These are phyloP conservation scores for Dendrolimus houi DNA, from an alignment of 2,888 invertebrate species.

Conservation along the genomic window DNA sequence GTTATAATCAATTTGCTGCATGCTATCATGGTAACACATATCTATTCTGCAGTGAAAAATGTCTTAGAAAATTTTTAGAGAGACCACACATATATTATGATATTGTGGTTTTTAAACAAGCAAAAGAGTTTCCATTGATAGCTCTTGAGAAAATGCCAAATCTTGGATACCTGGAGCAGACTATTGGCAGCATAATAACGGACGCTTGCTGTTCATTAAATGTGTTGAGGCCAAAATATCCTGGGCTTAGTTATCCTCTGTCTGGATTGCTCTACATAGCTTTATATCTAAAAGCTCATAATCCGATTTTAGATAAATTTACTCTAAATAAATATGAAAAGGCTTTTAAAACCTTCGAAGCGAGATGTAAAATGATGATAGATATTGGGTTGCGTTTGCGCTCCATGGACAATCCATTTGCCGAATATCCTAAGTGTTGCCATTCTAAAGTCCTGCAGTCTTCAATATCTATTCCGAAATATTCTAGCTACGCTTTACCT, in stretches of 20 bases:
- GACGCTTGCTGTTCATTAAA: constrained; percentile 71
- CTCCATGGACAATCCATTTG: constrained; percentile 73
- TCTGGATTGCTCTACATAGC: constrained; percentile 76
- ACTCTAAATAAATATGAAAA: constrained; percentile 44
- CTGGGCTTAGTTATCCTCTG: constrained; percentile 63
- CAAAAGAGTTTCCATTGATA: constrained; percentile 48
- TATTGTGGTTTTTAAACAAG: constrained; percentile 53
- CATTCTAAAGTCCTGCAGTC: constrained; percentile 10
- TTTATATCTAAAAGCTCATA: constrained; percentile 73
- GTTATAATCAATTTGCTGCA: constrained; percentile 58
- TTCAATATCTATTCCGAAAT: constrained; percentile 21
- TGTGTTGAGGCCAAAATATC: constrained; percentile 76
- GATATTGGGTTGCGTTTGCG: constrained; percentile 61
- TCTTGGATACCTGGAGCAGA: constrained; percentile 79
- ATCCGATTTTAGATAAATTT: constrained; percentile 37
- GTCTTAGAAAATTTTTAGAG: constrained; percentile 68
- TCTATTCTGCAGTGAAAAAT: constrained; percentile 71
- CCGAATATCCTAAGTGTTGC: constrained; percentile 55
- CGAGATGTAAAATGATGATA: constrained; percentile 48
- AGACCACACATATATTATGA: constrained; percentile 67
- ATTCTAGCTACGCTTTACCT: constrained; percentile 20
- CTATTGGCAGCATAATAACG: constrained; percentile 68
- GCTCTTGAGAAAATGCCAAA: constrained; percentile 67
- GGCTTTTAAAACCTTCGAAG: constrained; percentile 42
- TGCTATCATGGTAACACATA: constrained; percentile 68